Evolutionary conservation across 2,888 invertebrate genomes (phyloP).

Genomic region (Chloroclysta siterata): DNA sequence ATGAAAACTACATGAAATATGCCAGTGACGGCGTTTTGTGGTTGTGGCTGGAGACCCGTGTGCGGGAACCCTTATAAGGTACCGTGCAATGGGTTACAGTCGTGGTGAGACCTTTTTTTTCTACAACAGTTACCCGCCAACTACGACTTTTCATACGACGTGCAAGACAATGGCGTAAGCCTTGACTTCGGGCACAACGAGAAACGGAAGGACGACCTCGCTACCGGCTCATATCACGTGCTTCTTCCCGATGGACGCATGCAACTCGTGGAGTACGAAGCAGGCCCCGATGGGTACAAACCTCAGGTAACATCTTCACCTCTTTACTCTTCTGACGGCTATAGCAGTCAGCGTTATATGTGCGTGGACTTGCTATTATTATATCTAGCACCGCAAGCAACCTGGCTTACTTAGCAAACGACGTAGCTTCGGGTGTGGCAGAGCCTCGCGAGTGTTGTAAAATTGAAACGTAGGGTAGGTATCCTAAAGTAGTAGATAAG

Average conservation of each 20-base stretch:
- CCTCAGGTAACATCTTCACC: constrained; percentile 75
- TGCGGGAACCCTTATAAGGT: no score
- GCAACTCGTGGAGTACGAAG: constrained; percentile 87
- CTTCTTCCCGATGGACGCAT: constrained; percentile 87
- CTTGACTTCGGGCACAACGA: constrained; percentile 88
- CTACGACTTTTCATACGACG: constrained; percentile 87
- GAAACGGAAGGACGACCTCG: constrained; percentile 86
- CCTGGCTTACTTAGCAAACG: no score
- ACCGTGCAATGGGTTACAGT: no score
- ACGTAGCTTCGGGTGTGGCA: no score
- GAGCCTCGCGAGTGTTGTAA: no score
- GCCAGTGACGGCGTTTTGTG: no score
- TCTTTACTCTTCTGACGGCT: not conserved
- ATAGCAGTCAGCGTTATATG: not conserved
- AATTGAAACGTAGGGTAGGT: no score
- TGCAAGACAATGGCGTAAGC: constrained; percentile 83
- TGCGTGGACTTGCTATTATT: no score
- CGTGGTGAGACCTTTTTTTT: not conserved
- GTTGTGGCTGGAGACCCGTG: no score
- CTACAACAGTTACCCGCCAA: constrained; percentile 84
- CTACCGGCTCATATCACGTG: constrained; percentile 87
- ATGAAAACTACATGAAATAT: no score
- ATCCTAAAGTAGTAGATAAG: no score
- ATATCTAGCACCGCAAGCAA: no score
- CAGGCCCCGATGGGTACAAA: constrained; percentile 86